Evolutionary conservation across 35 echinoderm and acorn worm species (phyloP).

Genomic region (Lytechinus variegatus): DNA sequence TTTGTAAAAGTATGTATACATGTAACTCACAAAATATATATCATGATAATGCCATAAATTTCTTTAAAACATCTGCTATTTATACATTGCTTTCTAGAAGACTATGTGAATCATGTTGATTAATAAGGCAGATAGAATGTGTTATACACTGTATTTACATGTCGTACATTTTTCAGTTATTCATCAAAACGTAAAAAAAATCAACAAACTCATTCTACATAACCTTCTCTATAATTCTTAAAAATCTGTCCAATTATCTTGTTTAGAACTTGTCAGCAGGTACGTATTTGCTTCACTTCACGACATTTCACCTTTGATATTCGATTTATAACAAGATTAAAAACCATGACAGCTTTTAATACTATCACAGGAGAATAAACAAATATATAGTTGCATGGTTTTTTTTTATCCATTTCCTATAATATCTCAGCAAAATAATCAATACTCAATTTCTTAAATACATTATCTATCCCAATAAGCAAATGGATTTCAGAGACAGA

Average conservation of each 20-base stretch:
- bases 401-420: neutral
- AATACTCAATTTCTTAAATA: neutral
- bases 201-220: neutral
- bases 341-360: neutral
- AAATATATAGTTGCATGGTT: neutral
- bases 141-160: neutral
- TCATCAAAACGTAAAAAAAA: neutral
- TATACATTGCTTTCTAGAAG: neutral
- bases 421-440: neutral
- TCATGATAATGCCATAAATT: conserved; percentile 2
- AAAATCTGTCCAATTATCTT: neutral
- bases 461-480: neutral
- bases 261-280: neutral
- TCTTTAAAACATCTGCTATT: neutral
- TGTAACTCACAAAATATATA: neutral
- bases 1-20: neutral
- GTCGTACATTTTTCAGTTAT: neutral
- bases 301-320: neutral
- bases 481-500: neutral
- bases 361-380: neutral
- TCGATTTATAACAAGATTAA: neutral
- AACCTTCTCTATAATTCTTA: neutral
- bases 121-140: neutral
- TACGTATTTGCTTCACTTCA: neutral
- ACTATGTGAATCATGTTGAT: neutral